Base-by-base conservation (phyloP, 2,888 invertebrate species). In the Tinea pellionella region DNA sequence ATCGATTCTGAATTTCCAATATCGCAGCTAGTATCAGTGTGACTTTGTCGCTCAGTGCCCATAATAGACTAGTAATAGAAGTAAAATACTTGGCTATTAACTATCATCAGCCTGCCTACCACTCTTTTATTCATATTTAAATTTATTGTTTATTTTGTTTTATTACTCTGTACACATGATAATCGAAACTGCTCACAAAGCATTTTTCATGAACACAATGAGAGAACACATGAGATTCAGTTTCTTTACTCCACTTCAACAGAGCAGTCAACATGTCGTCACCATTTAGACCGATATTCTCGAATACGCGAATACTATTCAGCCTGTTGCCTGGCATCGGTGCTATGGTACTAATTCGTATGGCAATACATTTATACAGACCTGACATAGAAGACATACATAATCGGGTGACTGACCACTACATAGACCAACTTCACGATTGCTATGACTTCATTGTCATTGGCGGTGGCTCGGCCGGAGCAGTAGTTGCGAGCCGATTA, bases 401-500 rank as follows among this genome's bases (percentile, higher is more conserved):
- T 7, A 77, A 92, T 67, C 88, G 94, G 11, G 88, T 93, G 0
- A 78, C 78, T 42, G 89, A 92, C 59, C 82, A 87, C 16, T 77
- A 85, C 0, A 71, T 90, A 0, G 77, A 85, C 9, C 74, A 90
- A 1, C 70, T 94, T 6, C 77, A 86, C 12, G 80, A 89, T 4
- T 88, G 87, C 57, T 95, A 95, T 68, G 95, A 96, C 74, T 95
- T 95, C 67, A 89, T 95, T 6, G 89, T 95, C 60, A 86, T 96
- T 1, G 96, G 96, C 0, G 96, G 90, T 0, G 96, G 96, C 0
- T 92, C 94, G 1, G 95, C 94, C 0, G 96, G 96, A 1, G 88
- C 94, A 0, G 95, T 93, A 0, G 63, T 96, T 60, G 96, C 96
- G 0, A 92, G 91, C 65, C 86, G 96, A 24, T 80, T 96, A 0